Percentiles rank a stretch among this genome's conserved stretches.
Evolutionary conservation across 2,113 vertebrate species (phyloP).

Genomic region (Aegithalos caudatus): DNA sequence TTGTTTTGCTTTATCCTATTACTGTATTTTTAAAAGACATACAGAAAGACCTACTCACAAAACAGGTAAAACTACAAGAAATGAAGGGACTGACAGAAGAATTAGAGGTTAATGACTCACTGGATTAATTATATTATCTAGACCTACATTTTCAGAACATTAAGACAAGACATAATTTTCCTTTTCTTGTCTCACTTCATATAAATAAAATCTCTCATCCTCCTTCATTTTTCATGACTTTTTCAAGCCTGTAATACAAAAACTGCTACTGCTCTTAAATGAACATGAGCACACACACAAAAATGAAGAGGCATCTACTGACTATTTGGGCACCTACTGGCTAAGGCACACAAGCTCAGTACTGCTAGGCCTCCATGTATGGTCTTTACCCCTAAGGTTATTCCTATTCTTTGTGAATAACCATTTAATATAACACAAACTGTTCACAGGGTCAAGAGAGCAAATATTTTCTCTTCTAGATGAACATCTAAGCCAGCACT

Average conservation of each 20-base stretch:
- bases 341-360: not conserved
- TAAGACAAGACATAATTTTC: not conserved
- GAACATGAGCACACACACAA: not conserved
- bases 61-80: not conserved
- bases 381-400: not conserved
- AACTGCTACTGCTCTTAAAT: not conserved
- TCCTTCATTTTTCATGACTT: not conserved
- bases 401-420: not conserved
- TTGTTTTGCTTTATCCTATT: not conserved
- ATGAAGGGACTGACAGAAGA: not conserved
- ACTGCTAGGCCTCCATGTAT: not conserved
- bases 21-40: not conserved
- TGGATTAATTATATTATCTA: not conserved
- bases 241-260: not conserved
- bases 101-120: not conserved
- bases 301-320: not conserved
- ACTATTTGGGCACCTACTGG: not conserved
- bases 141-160: not conserved
- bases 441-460: not conserved
- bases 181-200: not conserved
- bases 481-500: not conserved
- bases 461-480: not conserved
- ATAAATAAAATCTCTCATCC: not conserved
- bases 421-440: not conserved
- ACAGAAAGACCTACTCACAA: not conserved